phyloP scores from a whole-genome alignment of 2,113 vertebrate genomes.

The Hiodon tergisus region DNA sequence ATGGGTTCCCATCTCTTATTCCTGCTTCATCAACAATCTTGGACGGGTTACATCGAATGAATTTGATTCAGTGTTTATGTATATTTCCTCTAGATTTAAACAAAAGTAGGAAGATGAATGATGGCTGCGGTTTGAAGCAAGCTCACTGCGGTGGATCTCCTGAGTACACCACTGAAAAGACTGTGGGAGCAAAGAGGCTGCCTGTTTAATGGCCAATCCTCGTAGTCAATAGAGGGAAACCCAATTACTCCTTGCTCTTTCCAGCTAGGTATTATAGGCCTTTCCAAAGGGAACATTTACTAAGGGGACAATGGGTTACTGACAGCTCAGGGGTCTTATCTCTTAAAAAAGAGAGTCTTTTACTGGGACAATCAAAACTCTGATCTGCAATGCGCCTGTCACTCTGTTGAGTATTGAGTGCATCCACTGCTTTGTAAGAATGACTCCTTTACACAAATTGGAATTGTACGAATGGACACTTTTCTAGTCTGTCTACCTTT shows the following conservation, averaged over 20 bases:
- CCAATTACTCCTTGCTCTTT: constrained; percentile 20
- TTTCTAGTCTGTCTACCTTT: too few species aligned
- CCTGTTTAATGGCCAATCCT: constrained; percentile 13
- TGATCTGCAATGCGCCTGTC: background rate
- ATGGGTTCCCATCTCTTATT: background rate
- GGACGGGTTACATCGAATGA: background rate
- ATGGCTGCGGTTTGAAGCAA: background rate
- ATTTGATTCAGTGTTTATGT: constrained; percentile 2
- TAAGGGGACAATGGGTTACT: constrained; percentile 13
- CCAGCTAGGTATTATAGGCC: constrained; percentile 11
- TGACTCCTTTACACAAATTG: too few species aligned
- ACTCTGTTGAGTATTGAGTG: background rate
- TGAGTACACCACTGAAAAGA: constrained; percentile 2
- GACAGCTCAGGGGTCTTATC: constrained; percentile 8
- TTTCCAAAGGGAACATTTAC: constrained; percentile 25
- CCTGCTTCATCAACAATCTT: background rate
- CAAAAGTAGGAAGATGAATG: background rate
- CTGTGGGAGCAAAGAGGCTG: background rate
- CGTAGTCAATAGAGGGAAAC: constrained; percentile 15
- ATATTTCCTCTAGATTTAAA: background rate
- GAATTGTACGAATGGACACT: too few species aligned
- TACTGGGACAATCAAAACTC: constrained; percentile 4
- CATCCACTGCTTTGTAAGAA: background rate
- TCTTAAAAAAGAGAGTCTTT: constrained; percentile 7
- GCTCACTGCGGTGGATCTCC: background rate